Percentiles rank a stretch among this genome's conserved stretches.
phyloP scores from a whole-genome alignment of 1,140 invertebrate genomes.

The Palaemon carinicauda region DNA sequence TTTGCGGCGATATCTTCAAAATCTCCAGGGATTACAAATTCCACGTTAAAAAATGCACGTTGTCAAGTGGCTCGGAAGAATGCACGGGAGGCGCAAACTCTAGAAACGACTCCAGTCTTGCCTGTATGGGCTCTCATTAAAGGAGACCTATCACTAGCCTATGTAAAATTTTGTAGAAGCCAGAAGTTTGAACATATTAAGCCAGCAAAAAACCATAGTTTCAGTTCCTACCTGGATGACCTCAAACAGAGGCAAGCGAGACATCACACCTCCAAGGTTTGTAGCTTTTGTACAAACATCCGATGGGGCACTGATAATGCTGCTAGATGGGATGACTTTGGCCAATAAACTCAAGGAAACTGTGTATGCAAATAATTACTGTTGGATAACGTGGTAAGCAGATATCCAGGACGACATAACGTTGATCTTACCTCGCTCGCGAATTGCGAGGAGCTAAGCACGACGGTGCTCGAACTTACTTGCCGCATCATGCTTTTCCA shows the following conservation, averaged over 20 bases:
- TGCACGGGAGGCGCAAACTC: no score
- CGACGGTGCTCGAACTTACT: no score
- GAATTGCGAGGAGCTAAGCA: no score
- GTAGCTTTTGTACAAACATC: conserved; percentile 26
- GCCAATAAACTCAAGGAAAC: not conserved
- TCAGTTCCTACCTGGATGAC: not conserved
- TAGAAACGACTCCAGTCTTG: no score
- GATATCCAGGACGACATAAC: not conserved
- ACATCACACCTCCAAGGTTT: conserved; percentile 13
- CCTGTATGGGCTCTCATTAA: no score
- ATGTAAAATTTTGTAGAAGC: conserved; percentile 27
- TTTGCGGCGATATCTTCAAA: not conserved
- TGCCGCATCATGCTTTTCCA: no score
- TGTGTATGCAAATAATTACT: conserved; percentile 16
- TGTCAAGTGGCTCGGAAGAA: not conserved
- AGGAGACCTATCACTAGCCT: no score
- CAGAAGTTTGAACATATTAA: not conserved
- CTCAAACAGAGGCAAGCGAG: not conserved
- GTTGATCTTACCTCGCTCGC: not conserved
- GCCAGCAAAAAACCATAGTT: not conserved
- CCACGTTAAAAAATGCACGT: not conserved
- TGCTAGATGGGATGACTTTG: conserved; percentile 24
- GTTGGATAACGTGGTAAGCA: conserved; percentile 33
- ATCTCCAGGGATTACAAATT: conserved; percentile 9
- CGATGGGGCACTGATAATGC: not conserved